Base-by-base conservation (phyloP, 1,140 invertebrate genomes). In the Hesperophylax magnus region DNA sequence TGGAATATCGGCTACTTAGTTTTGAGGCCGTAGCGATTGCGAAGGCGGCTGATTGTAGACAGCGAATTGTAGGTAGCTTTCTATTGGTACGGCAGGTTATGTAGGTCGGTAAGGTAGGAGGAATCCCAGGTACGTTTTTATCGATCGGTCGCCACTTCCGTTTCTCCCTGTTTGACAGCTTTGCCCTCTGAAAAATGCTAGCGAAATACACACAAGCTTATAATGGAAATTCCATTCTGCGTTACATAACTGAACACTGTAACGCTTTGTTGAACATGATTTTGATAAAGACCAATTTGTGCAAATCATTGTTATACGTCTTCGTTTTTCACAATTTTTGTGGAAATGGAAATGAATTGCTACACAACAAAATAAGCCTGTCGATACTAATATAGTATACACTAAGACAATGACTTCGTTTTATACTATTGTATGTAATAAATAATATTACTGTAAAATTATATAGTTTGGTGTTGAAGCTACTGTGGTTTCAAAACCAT, bases 111-210 rank as follows among this genome's bases (percentile, higher is more conserved):
- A 61, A 77, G 54, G 74, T 58, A 77, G 74, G 54, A 77, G 74
- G 54, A 39, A 71, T 27, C 24, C 7, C 61, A 47, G 14, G 63
- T 27, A 31, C 11, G 56, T 60, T 60, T 71, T 79, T 79, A 82
- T 82, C 81, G 81, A 82, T 82, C 81, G 78, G 77, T 56, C 77
- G 24, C 74, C 20, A 72, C 69, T 82, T 82, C 81, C 81, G 81
- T 82, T 82, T 79, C 72, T 77, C 77, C 77, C 78, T 69, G 75
- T 82, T 79, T 82, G 72, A 77, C 81, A 79, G 77, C 58, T 60
- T 47, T 47, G 9, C 39, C 11, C 74, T 9, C 63, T 54, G 18
- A 58, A 58, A 58, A 22, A 58, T n/a, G 56, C 56, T 22, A 58
- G 24, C 63, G 24, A 24, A 58, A 58, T 58, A 20, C 54, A 20